Evolutionary conservation across 2,888 invertebrate species (phyloP).

Genomic region (Philaethria dido): DNA sequence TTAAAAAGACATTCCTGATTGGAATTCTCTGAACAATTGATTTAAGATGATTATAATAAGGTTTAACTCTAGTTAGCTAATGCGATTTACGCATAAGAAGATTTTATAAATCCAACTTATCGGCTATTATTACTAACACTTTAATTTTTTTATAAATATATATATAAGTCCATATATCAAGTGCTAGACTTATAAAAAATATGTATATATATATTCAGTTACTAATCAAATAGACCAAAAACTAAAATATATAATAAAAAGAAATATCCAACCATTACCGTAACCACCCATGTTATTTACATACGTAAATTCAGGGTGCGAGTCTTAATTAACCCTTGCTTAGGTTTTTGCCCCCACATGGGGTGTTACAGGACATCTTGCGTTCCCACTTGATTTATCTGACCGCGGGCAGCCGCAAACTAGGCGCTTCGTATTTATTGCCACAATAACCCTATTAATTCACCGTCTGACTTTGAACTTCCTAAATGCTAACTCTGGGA

Average conservation of each 20-base stretch:
- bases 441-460: constrained; percentile 82
- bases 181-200: too few relatives aligned
- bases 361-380: constrained; percentile 66
- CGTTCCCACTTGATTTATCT: constrained; percentile 77
- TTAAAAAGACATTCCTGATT: too few relatives aligned
- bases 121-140: too few relatives aligned
- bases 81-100: too few relatives aligned
- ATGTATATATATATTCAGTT: too few relatives aligned
- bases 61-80: too few relatives aligned
- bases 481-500: constrained; percentile 46
- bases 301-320: constrained; percentile 10
- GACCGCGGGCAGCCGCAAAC: constrained; percentile 74
- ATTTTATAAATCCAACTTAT: too few relatives aligned
- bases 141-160: too few relatives aligned
- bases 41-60: too few relatives aligned
- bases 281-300: constrained; percentile 2
- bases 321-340: constrained; percentile 36
- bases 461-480: constrained; percentile 69
- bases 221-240: too few relatives aligned
- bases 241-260: not conserved
- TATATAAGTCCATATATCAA: too few relatives aligned
- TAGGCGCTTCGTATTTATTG: constrained; percentile 80
- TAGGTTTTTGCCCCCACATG: constrained; percentile 36
- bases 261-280: not conserved
- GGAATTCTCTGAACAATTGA: too few relatives aligned